These are phyloP conservation scores for Misgurnus anguillicaudatus DNA, from an alignment of 2,113 vertebrate genomes.

Conservation along the genomic window DNA sequence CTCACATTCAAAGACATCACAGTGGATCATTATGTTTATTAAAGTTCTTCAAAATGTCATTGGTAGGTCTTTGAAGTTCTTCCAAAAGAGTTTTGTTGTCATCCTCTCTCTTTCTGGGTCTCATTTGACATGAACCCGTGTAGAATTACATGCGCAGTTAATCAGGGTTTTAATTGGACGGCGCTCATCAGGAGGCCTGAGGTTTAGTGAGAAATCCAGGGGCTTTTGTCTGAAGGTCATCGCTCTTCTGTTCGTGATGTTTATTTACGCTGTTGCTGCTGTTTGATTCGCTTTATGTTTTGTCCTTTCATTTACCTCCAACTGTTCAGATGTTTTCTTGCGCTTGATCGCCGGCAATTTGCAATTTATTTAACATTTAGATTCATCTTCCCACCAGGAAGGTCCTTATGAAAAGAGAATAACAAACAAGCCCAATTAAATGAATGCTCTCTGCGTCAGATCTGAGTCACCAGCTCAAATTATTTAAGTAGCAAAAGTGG, in stretches of 20 bases:
- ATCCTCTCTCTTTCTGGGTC: not conserved
- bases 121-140: not conserved
- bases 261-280: not conserved
- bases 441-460: not conserved
- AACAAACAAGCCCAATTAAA: not conserved
- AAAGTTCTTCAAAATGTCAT: no score
- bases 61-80: not conserved
- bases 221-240: slow-evolving; percentile 14
- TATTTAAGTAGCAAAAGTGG: no score
- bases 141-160: not conserved
- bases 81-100: not conserved
- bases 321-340: slow-evolving; percentile 28
- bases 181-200: not conserved
- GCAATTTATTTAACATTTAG: slow-evolving; percentile 45
- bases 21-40: no score
- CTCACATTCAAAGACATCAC: no score
- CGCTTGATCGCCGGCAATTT: slow-evolving; percentile 16
- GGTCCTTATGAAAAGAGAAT: not conserved
- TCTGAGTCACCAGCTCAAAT: no score
- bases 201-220: not conserved
- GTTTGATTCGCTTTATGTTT: not conserved
- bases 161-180: slow-evolving; percentile 12
- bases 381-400: slow-evolving; percentile 12
- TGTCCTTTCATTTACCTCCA: slow-evolving; percentile 23
- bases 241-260: not conserved